Evolutionary conservation across 1,140 invertebrate genomes (phyloP), one percentile per base, ranked within the genome.

Genomic region (Neelides sp.): DNA sequence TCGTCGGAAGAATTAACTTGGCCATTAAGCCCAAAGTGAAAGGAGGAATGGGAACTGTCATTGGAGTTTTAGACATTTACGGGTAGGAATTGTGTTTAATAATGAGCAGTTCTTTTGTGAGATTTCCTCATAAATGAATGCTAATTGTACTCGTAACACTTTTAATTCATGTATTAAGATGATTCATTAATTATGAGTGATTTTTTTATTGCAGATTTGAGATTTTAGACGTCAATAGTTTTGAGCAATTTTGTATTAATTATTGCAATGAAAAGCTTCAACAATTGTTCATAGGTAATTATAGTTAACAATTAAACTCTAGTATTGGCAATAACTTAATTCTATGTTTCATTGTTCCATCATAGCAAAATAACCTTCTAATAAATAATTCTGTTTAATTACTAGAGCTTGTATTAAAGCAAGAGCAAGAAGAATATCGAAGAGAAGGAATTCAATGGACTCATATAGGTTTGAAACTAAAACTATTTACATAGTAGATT

Each of bases 181-280:
- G n/a, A n/a, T n/a, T n/a, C n/a, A n/a, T n/a, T n/a, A n/a, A n/a
- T n/a, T n/a, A n/a, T n/a, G n/a, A n/a, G n/a, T n/a, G n/a, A n/a
- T n/a, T n/a, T n/a, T n/a, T n/a, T n/a, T n/a, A n/a, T n/a, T n/a
- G n/a, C n/a, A n/a, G n/a, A 13, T 96, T 97, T 71, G 92, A 97
- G 73, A 92, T 96, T 54, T 94, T 96, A 68, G 87, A 95, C 49
- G 76, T 77, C 5, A 95, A 96, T 67, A 90, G 85, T 63, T 94
- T 95, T 70, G 90, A 61, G 52, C 39, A 55, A 39, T 40, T 57
- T 58, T 94, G 90, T 65, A 96, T 96, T 62, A 95, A 95, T 67
- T 95, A 95, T 69, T 95, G 91, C 62, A 96, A 95, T 67, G 91
- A 96, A 70, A 95, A 96, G 68, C 72, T 95, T 22, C 92, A 96